Conservation (phyloP, 2,888 invertebrate genomes). For the Acanthosepion esculentum region DNA sequence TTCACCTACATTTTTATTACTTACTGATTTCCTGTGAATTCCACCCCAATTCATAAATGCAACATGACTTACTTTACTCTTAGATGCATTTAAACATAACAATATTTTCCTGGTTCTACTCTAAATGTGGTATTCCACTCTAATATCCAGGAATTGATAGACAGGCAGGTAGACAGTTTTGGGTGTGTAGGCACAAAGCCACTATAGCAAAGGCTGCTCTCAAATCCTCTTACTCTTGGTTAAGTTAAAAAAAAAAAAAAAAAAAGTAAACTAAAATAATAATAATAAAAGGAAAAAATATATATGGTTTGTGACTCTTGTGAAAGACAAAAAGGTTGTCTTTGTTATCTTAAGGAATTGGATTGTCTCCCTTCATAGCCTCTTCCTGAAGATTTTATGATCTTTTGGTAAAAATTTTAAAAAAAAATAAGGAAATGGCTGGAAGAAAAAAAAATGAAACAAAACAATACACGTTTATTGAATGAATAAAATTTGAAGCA, state of each 20-base stretch:
- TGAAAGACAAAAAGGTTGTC: constrained; percentile 8
- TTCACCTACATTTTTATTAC: not conserved
- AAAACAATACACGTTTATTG: not conserved
- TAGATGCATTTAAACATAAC: not conserved
- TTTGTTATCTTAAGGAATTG: not conserved
- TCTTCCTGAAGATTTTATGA: not conserved
- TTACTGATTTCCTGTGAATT: not conserved
- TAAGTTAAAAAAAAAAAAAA: not conserved
- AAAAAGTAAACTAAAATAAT: not conserved
- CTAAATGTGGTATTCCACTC: not conserved
- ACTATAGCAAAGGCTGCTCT: not conserved
- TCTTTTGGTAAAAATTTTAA: not conserved
- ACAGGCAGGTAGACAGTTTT: not conserved
- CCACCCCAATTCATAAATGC: not conserved
- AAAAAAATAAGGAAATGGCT: not conserved
- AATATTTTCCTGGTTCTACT: not conserved
- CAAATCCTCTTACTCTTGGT: not conserved
- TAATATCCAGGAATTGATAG: not conserved
- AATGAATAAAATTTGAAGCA: not conserved
- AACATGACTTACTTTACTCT: not conserved
- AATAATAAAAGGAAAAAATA: too few relatives aligned
- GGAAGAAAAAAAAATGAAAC: not conserved
- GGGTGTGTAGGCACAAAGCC: not conserved
- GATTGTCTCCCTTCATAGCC: not conserved
- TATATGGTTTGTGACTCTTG: too few relatives aligned